These are phyloP conservation scores for Oxytorus armatus DNA, from an alignment of 2,888 invertebrate genomes.

Conservation along the genomic window DNA sequence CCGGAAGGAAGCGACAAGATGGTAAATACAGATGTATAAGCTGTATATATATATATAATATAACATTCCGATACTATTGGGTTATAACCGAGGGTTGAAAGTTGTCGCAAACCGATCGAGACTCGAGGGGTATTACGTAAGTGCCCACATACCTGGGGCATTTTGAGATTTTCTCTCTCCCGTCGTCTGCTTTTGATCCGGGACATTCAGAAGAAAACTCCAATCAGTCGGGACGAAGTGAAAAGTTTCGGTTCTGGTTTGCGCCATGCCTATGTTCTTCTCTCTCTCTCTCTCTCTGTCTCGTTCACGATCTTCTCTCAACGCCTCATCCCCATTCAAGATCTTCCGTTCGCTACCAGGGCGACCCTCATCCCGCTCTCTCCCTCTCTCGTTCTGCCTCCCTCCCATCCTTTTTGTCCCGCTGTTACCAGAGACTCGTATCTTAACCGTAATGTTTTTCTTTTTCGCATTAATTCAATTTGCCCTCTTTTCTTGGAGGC, in stretches of 20 bases:
- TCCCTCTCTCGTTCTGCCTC: slow-evolving; percentile 25
- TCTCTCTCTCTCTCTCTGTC: background rate
- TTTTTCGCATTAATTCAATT: slow-evolving; percentile 79
- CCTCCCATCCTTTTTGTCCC: slow-evolving; percentile 67
- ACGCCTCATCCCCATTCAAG: slow-evolving; percentile 61
- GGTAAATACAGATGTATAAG: background rate
- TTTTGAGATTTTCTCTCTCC: slow-evolving; percentile 37
- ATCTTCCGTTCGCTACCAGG: slow-evolving; percentile 25
- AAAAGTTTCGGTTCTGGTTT: slow-evolving; percentile 65
- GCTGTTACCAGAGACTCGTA: slow-evolving; percentile 49
- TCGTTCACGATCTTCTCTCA: slow-evolving; percentile 38
- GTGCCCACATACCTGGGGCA: slow-evolving; percentile 38
- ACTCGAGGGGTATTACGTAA: slow-evolving; percentile 52
- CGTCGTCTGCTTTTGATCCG: slow-evolving; percentile 66
- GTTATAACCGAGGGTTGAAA: slow-evolving; percentile 29
- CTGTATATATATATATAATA: slow-evolving; percentile 15
- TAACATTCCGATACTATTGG: background rate
- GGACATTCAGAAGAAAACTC: slow-evolving; percentile 61
- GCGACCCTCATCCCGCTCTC: slow-evolving; percentile 12
- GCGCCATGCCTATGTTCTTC: slow-evolving; percentile 26
- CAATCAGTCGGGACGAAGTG: slow-evolving; percentile 65
- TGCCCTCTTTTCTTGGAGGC: slow-evolving; percentile 70
- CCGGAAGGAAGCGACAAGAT: slow-evolving; percentile 39
- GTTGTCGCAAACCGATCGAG: slow-evolving; percentile 25
- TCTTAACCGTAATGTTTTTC: slow-evolving; percentile 65